Evolutionary conservation across 2,797 vertebrate genomes (phyloP).

Genomic region (Pyrocephalus nanus): DNA sequence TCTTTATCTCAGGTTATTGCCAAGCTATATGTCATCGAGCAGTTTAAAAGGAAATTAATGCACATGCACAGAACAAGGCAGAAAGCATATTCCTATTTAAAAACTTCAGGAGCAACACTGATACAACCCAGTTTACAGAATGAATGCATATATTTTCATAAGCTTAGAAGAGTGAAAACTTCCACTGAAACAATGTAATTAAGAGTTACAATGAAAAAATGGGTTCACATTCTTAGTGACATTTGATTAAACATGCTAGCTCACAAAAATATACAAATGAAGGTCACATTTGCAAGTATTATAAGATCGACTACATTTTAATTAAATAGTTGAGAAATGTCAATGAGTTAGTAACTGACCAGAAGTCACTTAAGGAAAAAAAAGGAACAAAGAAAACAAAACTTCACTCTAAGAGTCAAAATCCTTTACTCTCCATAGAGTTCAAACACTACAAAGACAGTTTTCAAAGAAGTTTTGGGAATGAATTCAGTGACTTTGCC

Average conservation of each 20-base stretch:
- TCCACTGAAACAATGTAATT: slow-evolving; percentile 63
- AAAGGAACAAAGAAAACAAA: neutral
- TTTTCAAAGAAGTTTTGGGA: neutral
- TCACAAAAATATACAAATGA: slow-evolving; percentile 74
- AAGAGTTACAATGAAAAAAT: slow-evolving; percentile 63
- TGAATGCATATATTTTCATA: neutral
- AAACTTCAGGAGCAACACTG: neutral
- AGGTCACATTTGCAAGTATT: slow-evolving; percentile 87
- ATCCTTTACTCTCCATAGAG: slow-evolving; percentile 5
- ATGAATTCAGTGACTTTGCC: neutral
- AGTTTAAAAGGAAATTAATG: neutral
- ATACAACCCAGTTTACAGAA: neutral
- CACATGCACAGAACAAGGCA: neutral
- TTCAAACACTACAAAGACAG: neutral
- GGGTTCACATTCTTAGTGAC: slow-evolving; percentile 71
- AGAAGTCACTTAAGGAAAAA: slow-evolving; percentile 47
- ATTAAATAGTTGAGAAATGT: slow-evolving; percentile 82
- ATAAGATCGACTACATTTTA: slow-evolving; percentile 76
- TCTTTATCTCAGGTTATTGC: neutral
- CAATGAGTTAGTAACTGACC: slow-evolving; percentile 74
- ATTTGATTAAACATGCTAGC: slow-evolving; percentile 77
- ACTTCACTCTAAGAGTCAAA: neutral
- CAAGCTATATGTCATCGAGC: neutral
- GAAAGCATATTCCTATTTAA: neutral
- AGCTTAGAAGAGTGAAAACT: slow-evolving; percentile 23